phyloP scores from a whole-genome alignment of 2,797 vertebrate species.

The Tachyglossus aculeatus region DNA sequence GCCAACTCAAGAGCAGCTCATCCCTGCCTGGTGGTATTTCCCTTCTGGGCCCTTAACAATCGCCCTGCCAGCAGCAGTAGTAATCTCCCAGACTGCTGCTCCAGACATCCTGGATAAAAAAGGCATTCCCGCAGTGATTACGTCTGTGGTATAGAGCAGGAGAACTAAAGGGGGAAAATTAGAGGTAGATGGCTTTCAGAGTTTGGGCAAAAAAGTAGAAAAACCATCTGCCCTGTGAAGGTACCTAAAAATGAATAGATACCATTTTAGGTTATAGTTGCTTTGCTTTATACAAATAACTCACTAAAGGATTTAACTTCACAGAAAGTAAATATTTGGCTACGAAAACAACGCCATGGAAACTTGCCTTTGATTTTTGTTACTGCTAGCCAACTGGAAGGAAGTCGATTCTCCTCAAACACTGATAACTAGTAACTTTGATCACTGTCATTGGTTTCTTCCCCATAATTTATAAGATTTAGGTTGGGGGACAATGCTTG shows the following conservation, averaged over 20 bases:
- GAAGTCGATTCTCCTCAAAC: constrained; percentile 17
- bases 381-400: constrained; percentile 14
- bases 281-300: background rate
- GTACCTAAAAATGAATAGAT: background rate
- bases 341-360: background rate
- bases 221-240: background rate
- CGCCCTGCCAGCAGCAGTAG: too few relatives aligned
- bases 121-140: too few relatives aligned
- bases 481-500: background rate
- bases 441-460: constrained; percentile 15
- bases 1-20: too few relatives aligned
- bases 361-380: constrained; percentile 25
- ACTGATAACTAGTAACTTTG: background rate
- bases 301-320: constrained; percentile 14
- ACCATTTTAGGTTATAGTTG: too few relatives aligned
- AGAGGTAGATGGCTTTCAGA: constrained; percentile 1
- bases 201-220: constrained; percentile 9
- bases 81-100: too few relatives aligned
- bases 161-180: constrained; percentile 10
- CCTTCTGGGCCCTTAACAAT: too few relatives aligned
- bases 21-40: too few relatives aligned
- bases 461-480: background rate
- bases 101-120: too few relatives aligned
- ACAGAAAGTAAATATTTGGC: background rate
- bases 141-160: too few relatives aligned